phyloP scores from a whole-genome alignment of 2,113 vertebrate genomes.

The Falcunculus frontatus region DNA sequence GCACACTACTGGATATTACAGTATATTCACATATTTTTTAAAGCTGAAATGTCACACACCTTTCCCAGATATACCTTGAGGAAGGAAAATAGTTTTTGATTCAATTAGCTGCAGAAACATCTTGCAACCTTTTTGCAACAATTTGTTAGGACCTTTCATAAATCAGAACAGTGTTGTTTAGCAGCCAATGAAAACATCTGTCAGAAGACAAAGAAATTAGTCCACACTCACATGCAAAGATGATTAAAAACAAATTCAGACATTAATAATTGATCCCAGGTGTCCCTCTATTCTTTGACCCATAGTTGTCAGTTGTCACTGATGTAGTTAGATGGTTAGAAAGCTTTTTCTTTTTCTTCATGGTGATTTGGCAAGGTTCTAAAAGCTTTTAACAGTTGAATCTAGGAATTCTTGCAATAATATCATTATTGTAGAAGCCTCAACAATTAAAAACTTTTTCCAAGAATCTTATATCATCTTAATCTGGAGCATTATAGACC shows the following conservation, averaged over 20 bases:
- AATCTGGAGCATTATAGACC: neutral
- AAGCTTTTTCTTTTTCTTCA: neutral
- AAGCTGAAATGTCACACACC: neutral
- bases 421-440: neutral
- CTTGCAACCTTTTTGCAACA: neutral
- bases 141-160: constrained; percentile 6
- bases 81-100: neutral
- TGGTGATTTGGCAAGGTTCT: constrained; percentile 9
- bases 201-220: constrained; percentile 50
- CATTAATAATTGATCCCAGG: constrained; percentile 51
- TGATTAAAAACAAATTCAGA: constrained; percentile 61
- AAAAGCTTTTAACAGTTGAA: neutral
- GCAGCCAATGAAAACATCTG: constrained; percentile 56
- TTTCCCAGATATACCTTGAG: neutral
- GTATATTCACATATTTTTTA: neutral
- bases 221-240: constrained; percentile 31
- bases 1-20: neutral
- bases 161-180: neutral
- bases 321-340: neutral
- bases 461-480: constrained; percentile 27
- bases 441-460: constrained; percentile 2
- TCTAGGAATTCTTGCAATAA: neutral
- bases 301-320: constrained; percentile 37
- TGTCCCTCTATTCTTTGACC: constrained; percentile 20
- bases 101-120: neutral